Percentiles rank a stretch among this genome's conserved stretches.
Evolutionary conservation across 2,888 invertebrate genomes (phyloP).

Genomic region (Oligia strigilis): DNA sequence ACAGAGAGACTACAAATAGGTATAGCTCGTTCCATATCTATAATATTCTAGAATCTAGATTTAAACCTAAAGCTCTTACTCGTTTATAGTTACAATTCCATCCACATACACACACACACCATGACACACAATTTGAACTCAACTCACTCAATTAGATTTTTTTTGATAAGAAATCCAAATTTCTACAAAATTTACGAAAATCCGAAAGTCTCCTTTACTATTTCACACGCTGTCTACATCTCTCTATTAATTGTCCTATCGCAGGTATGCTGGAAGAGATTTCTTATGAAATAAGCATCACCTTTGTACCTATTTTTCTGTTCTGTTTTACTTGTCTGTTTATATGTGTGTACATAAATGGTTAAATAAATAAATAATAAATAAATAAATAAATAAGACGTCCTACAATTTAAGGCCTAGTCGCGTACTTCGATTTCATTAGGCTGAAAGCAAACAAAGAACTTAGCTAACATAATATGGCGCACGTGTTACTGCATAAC

Average conservation of each 20-base stretch:
- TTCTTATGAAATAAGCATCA: no score
- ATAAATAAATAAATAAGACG: no score
- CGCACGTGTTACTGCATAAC: constrained; percentile 52
- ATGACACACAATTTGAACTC: not conserved
- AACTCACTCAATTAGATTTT: no score
- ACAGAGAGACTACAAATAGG: not conserved
- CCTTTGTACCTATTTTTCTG: no score
- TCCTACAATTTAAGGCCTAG: constrained; percentile 1
- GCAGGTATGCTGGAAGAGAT: no score
- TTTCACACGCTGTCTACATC: no score
- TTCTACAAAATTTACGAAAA: not conserved
- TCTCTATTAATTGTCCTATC: no score
- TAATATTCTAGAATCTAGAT: not conserved
- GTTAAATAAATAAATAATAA: no score
- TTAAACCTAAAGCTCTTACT: not conserved
- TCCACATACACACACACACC: not conserved
- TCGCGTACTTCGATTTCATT: constrained; percentile 28
- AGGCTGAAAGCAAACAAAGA: constrained; percentile 37
- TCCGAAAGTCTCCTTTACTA: no score
- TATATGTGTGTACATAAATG: no score
- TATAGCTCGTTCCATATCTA: not conserved
- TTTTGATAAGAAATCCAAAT: not conserved
- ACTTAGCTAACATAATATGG: constrained; percentile 24
- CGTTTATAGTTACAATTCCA: not conserved
- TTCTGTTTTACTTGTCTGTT: no score